Evolutionary conservation across 2,888 invertebrate genomes (phyloP).

Genomic region (Anodontia alba): DNA sequence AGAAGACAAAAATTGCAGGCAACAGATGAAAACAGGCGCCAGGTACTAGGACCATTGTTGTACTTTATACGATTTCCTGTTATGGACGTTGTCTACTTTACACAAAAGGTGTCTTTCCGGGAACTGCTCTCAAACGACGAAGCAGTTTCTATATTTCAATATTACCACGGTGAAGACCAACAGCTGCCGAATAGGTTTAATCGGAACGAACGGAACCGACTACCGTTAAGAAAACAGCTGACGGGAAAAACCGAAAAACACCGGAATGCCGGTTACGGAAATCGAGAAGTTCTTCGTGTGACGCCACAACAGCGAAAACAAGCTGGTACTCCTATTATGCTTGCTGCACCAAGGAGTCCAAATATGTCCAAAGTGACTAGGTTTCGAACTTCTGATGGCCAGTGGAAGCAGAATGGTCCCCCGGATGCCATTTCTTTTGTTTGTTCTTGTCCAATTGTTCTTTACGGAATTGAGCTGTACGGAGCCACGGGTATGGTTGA

Average conservation of each 20-base stretch:
- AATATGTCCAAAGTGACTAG: constrained; percentile 48
- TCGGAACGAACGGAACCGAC: constrained; percentile 44
- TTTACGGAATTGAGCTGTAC: constrained; percentile 53
- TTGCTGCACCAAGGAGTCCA: constrained; percentile 34
- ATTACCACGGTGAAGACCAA: constrained; percentile 53
- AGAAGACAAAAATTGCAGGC: constrained; percentile 63
- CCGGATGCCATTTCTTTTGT: constrained; percentile 54
- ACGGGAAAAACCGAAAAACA: background rate
- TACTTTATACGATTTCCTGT: constrained; percentile 75
- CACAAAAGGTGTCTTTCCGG: constrained; percentile 56
- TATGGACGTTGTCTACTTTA: constrained; percentile 66
- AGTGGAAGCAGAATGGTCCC: constrained; percentile 57
- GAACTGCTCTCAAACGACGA: constrained; percentile 60
- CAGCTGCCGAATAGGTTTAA: constrained; percentile 47
- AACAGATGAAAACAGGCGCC: constrained; percentile 66
- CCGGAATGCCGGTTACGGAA: background rate
- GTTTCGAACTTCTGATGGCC: constrained; percentile 54
- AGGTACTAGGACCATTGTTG: constrained; percentile 68
- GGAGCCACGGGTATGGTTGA: constrained; percentile 36
- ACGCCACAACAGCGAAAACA: background rate
- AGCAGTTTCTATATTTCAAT: constrained; percentile 55
- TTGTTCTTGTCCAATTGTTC: constrained; percentile 50
- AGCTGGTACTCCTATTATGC: constrained; percentile 19
- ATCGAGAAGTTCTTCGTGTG: constrained; percentile 8
- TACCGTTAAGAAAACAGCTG: constrained; percentile 22